phyloP scores from a whole-genome alignment of 2,797 vertebrate species.

The Tachyglossus aculeatus region DNA sequence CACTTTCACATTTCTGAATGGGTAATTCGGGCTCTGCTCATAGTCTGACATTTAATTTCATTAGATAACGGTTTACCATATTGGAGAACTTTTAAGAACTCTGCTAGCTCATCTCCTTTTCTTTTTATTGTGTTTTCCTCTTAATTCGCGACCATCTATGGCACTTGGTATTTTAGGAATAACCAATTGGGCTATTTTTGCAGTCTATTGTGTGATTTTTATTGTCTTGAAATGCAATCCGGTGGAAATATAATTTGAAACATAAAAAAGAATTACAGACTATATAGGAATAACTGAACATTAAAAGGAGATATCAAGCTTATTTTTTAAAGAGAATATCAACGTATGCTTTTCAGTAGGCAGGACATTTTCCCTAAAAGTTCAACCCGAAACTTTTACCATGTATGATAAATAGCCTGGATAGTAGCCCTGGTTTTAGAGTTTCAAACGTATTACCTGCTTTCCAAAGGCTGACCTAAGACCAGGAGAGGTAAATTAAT shows the following conservation, averaged over 20 bases:
- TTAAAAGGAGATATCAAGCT: too few species aligned
- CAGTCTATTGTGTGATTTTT: constrained; percentile 9
- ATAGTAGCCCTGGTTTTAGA: too few species aligned
- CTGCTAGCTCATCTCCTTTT: neutral
- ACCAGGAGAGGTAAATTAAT: too few species aligned
- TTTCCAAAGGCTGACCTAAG: too few species aligned
- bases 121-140: constrained; percentile 1
- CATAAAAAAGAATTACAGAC: constrained; percentile 24
- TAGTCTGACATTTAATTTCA: constrained; percentile 30
- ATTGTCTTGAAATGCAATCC: too few species aligned
- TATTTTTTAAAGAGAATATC: too few species aligned
- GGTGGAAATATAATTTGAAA: constrained; percentile 26
- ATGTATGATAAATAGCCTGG: too few species aligned
- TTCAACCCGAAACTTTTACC: too few species aligned
- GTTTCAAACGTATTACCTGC: too few species aligned
- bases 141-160: neutral
- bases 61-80: constrained; percentile 44
- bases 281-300: constrained; percentile 17
- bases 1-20: constrained; percentile 53
- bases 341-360: too few species aligned
- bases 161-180: neutral
- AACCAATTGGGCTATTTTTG: constrained; percentile 20
- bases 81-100: constrained; percentile 8
- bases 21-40: constrained; percentile 48
- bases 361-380: too few species aligned